These are phyloP conservation scores for Hydrocynus forskahlii DNA, from an alignment of 2,797 vertebrate genomes.

Conservation along the genomic window DNA sequence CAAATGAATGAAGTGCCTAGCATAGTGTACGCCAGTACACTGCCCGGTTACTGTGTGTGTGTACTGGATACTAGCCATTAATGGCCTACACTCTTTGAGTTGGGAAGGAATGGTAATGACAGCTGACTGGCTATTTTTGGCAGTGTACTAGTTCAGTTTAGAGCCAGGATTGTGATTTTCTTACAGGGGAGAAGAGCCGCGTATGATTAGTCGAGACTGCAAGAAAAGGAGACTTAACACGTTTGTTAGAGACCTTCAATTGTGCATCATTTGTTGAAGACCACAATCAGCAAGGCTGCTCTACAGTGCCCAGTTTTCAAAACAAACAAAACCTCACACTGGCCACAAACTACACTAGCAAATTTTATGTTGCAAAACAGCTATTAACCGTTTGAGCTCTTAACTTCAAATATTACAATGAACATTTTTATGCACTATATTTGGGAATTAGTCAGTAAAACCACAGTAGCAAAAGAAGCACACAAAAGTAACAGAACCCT, in stretches of 20 bases:
- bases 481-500: too few species aligned
- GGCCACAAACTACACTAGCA: not conserved
- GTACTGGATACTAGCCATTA: constrained; percentile 36
- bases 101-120: constrained; percentile 53
- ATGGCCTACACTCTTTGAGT: constrained; percentile 54
- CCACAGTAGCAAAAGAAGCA: too few species aligned
- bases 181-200: constrained; percentile 1
- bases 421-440: too few species aligned
- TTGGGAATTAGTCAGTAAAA: too few species aligned
- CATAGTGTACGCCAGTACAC: not conserved
- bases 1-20: constrained; percentile 47
- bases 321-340: not conserved
- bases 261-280: not conserved
- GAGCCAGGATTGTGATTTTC: constrained; percentile 1
- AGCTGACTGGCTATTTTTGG: constrained; percentile 72
- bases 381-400: too few species aligned
- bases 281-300: not conserved
- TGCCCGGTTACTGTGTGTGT: not conserved
- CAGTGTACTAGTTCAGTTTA: constrained; percentile 50
- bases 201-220: not conserved
- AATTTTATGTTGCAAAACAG: not conserved
- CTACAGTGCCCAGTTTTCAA: not conserved
- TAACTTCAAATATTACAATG: not conserved
- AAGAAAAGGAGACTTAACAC: not conserved
- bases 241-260: not conserved